Evolutionary conservation across 2,888 invertebrate genomes (phyloP).

Genomic region (Venusia cambrica): DNA sequence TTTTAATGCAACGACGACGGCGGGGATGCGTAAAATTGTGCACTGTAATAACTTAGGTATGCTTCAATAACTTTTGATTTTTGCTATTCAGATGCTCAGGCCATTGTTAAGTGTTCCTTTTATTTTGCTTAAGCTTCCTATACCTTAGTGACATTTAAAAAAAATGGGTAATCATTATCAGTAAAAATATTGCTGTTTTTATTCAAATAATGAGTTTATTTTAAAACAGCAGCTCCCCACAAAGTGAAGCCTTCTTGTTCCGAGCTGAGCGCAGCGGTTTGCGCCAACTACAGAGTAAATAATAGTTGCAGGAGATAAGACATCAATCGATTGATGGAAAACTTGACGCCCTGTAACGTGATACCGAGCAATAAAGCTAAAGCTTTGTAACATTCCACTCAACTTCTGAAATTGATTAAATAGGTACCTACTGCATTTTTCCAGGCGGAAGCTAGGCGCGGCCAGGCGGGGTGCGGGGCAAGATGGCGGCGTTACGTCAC

Average conservation of each 20-base stretch:
- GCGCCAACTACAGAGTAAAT: constrained; percentile 2
- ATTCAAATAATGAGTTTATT: no score
- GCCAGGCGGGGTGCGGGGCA: constrained; percentile 50
- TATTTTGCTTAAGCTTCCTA: no score
- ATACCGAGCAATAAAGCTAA: constrained; percentile 36
- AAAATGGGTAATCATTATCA: no score
- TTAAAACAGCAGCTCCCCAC: no score
- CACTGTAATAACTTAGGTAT: no score
- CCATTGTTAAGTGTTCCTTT: no score
- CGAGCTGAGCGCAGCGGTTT: background rate
- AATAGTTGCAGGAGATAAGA: constrained; percentile 15
- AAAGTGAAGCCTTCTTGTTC: background rate
- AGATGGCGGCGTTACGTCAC: constrained; percentile 77
- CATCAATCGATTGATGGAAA: constrained; percentile 39
- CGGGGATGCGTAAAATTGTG: no score
- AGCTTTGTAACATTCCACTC: constrained; percentile 49
- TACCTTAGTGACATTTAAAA: no score
- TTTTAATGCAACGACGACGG: no score
- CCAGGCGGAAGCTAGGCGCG: constrained; percentile 39
- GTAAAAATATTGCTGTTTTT: no score
- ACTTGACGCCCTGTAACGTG: constrained; percentile 39
- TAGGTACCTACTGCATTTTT: constrained; percentile 42
- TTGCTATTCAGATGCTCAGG: no score
- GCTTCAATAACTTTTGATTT: no score
- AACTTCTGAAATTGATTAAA: constrained; percentile 70